Evolutionary conservation across 2,797 vertebrate genomes (phyloP).

Genomic region (Staurois parvus): DNA sequence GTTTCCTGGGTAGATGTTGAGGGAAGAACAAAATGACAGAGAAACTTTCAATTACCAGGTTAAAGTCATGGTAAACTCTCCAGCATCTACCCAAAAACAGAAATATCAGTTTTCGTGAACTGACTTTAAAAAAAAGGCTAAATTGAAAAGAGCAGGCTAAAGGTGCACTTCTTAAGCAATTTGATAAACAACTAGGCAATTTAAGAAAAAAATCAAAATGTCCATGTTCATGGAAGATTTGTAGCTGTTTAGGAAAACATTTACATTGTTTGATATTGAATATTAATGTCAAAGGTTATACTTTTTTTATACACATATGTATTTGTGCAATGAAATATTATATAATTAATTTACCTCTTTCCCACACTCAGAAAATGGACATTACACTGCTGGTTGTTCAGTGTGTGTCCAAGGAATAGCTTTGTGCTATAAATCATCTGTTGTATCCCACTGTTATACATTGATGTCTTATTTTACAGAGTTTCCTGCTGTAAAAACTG

Average conservation of each 20-base stretch:
- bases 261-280: not conserved
- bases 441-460: not conserved
- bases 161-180: too few species aligned
- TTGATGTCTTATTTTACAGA: conserved; percentile 1
- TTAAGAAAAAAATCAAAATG: not conserved
- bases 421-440: not conserved
- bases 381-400: not conserved
- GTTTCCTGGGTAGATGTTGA: too few species aligned
- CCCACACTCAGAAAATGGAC: not conserved
- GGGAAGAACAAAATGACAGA: too few species aligned
- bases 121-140: too few species aligned
- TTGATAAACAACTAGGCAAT: not conserved
- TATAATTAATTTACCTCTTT: not conserved
- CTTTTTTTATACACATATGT: not conserved
- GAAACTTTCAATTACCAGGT: too few species aligned
- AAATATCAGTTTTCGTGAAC: too few species aligned
- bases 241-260: not conserved
- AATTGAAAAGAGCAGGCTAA: too few species aligned
- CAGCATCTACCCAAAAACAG: too few species aligned
- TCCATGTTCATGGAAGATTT: not conserved
- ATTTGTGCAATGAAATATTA: not conserved
- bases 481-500: not conserved
- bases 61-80: too few species aligned
- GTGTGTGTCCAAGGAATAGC: not conserved
- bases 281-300: not conserved